Conservation (phyloP, 2,888 invertebrate species). For the Malacosoma neustria region DNA sequence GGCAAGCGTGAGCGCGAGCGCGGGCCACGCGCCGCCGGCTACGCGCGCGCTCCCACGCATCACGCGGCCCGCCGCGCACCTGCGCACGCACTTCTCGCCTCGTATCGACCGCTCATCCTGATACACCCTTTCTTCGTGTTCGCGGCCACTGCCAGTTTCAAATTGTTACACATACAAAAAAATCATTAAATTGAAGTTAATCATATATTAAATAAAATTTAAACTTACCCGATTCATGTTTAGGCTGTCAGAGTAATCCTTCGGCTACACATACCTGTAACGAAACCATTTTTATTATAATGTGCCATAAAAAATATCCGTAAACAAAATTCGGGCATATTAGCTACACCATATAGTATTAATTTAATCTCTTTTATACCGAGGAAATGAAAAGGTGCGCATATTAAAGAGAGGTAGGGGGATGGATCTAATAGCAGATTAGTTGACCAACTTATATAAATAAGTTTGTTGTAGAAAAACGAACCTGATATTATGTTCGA, state of each 20-base stretch:
- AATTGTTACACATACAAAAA: conserved; percentile 1
- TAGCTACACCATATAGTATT: too few species aligned
- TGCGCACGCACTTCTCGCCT: conserved; percentile 31
- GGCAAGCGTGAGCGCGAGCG: conserved; percentile 38
- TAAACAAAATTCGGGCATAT: too few species aligned
- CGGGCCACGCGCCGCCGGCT: conserved; percentile 38
- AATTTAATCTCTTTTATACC: too few species aligned
- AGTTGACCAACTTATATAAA: too few species aligned
- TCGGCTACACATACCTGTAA: conserved; percentile 35
- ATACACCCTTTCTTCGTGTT: conserved; percentile 42
- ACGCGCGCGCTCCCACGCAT: conserved; percentile 44
- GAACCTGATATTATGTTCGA: too few species aligned
- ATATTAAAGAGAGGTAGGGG: too few species aligned
- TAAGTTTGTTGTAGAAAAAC: too few species aligned
- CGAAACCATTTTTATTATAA: too few species aligned
- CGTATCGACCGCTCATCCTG: conserved; percentile 40
- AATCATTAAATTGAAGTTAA: not conserved
- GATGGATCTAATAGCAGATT: too few species aligned
- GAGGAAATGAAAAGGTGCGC: too few species aligned
- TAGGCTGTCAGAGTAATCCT: conserved; percentile 22
- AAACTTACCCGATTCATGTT: conserved; percentile 57
- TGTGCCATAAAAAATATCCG: too few species aligned
- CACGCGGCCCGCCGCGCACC: conserved; percentile 40
- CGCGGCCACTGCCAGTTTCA: conserved; percentile 40
- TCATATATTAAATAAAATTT: not conserved